These are phyloP conservation scores for Zophobas morio DNA, from an alignment of 1,140 invertebrate species.

Conservation along the genomic window DNA sequence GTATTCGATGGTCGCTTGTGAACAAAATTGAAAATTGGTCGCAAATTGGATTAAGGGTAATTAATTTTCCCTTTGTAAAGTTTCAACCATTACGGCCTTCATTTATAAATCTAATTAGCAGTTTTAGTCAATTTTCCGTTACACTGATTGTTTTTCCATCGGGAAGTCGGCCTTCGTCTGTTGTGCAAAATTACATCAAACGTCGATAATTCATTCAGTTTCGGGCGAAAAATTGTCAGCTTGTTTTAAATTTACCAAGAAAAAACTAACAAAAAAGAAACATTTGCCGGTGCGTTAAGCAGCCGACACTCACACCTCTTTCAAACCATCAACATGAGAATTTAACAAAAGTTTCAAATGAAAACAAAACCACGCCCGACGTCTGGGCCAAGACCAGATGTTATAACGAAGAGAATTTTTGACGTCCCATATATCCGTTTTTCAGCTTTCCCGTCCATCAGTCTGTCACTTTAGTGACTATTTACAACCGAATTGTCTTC, in stretches of 20 bases:
- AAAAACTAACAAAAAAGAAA: constrained; percentile 16
- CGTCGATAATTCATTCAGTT: constrained; percentile 8
- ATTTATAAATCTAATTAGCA: constrained; percentile 31
- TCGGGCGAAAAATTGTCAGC: constrained; percentile 10
- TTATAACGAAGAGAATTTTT: constrained; percentile 39
- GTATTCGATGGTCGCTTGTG: background rate
- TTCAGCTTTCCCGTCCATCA: constrained; percentile 30
- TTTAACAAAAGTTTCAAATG: constrained; percentile 31
- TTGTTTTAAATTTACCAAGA: constrained; percentile 23
- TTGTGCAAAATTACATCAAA: constrained; percentile 4
- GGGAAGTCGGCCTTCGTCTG: background rate
- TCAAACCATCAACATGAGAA: constrained; percentile 17
- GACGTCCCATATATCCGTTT: constrained; percentile 35
- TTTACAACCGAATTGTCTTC: constrained; percentile 34
- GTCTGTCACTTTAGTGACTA: constrained; percentile 23
- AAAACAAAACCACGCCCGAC: constrained; percentile 17
- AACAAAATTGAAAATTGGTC: background rate
- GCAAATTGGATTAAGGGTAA: constrained; percentile 12
- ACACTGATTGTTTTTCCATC: constrained; percentile 27
- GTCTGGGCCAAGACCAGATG: constrained; percentile 23
- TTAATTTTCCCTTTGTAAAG: constrained; percentile 25
- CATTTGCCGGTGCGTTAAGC: background rate
- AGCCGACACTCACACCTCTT: constrained; percentile 3
- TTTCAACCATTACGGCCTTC: constrained; percentile 11
- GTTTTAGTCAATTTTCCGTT: constrained; percentile 10